A percentile compares a stretch with the other conserved stretches of the same genome.
Conservation (phyloP, 2,888 invertebrate genomes). For the Athetis lepigone region DNA sequence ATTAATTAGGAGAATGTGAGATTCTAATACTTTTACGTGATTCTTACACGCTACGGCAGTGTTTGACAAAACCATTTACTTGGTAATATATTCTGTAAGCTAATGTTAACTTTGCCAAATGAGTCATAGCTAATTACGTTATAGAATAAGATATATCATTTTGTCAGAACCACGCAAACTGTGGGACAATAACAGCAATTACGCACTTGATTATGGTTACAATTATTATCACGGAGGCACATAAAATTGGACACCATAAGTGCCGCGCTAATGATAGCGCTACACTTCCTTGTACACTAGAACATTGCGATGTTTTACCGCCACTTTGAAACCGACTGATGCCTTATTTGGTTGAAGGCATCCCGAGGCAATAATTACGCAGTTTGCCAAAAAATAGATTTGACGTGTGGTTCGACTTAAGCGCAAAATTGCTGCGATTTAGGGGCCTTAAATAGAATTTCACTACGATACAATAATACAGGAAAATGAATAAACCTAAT, state of each 20-base stretch:
- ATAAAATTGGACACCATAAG: slow-evolving; percentile 45
- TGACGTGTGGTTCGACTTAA: background rate
- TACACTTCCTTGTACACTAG: slow-evolving; percentile 48
- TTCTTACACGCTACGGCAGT: slow-evolving; percentile 25
- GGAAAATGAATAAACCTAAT: background rate
- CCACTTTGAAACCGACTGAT: slow-evolving; percentile 20
- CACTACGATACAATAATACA: background rate
- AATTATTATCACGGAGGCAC: slow-evolving; percentile 30
- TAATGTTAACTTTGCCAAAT: slow-evolving; percentile 15
- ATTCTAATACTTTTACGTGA: slow-evolving; percentile 11
- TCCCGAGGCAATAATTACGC: background rate
- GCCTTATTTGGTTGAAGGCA: background rate
- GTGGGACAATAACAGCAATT: slow-evolving; percentile 50
- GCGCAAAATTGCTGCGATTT: background rate
- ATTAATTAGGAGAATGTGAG: slow-evolving; percentile 46
- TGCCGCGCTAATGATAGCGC: slow-evolving; percentile 24
- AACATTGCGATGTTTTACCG: slow-evolving; percentile 27
- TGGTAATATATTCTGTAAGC: background rate
- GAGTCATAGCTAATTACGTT: slow-evolving; percentile 11
- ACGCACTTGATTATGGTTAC: slow-evolving; percentile 23
- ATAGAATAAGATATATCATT: slow-evolving; percentile 25
- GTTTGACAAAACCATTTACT: slow-evolving; percentile 5
- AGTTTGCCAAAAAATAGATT: background rate
- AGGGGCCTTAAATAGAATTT: no score
- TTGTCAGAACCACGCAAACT: slow-evolving; percentile 32